Conservation (phyloP, 2,888 invertebrate species). For the Mesopsocus fuscifrons region DNA sequence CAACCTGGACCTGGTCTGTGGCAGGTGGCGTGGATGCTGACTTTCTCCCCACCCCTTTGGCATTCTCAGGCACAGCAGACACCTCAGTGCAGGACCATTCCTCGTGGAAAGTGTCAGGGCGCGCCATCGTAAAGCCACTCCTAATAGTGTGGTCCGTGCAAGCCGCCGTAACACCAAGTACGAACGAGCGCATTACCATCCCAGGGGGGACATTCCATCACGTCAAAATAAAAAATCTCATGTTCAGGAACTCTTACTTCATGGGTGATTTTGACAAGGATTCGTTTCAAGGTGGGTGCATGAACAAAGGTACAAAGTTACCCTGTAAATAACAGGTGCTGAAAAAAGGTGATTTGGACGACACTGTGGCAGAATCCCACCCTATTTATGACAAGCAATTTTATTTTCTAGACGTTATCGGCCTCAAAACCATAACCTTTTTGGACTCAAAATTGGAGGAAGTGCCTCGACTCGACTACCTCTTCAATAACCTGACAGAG, state of each 20-base stretch:
- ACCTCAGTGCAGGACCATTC: background rate
- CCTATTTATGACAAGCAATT: slow-evolving; percentile 3
- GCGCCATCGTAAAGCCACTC: background rate
- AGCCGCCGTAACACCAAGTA: background rate
- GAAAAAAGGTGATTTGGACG: too few species aligned
- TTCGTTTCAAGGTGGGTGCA: background rate
- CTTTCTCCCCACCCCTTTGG: background rate
- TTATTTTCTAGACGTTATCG: background rate
- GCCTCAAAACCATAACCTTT: slow-evolving; percentile 1
- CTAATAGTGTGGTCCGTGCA: background rate
- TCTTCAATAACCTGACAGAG: background rate
- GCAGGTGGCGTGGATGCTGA: background rate
- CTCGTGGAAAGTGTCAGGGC: background rate
- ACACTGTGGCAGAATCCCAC: too few species aligned
- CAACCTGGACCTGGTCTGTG: too few species aligned
- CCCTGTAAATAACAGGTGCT: too few species aligned
- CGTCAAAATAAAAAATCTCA: background rate
- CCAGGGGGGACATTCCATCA: background rate
- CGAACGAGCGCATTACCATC: background rate
- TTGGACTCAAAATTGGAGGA: background rate
- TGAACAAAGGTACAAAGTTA: too few species aligned
- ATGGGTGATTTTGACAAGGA: slow-evolving; percentile 6
- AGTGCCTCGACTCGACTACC: background rate
- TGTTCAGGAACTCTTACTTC: slow-evolving; percentile 3
- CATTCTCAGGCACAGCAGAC: background rate